Evolutionary conservation across 1,140 invertebrate species (phyloP).

Genomic region (Brachionus manjavacas): DNA sequence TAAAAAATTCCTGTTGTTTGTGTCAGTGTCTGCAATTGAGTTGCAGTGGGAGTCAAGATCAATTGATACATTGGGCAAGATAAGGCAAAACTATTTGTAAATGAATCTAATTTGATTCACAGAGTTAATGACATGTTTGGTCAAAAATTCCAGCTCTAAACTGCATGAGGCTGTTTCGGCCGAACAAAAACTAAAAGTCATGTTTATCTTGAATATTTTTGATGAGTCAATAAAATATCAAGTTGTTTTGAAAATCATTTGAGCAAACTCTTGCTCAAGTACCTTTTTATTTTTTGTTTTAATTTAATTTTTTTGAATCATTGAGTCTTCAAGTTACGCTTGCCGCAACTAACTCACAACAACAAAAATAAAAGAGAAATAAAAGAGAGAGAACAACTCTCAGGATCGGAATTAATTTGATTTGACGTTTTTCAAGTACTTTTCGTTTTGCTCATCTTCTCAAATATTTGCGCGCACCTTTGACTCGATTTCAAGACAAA

Average conservation of each 20-base stretch:
- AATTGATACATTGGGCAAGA: background rate
- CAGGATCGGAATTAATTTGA: background rate
- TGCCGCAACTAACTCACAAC: background rate
- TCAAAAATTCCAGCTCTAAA: background rate
- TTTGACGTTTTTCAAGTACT: conserved; percentile 1
- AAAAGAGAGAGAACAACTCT: background rate
- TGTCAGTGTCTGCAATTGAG: background rate
- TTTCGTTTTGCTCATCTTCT: background rate
- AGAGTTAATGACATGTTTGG: conserved; percentile 26
- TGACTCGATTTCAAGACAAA: conserved; percentile 11
- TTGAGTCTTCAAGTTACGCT: background rate
- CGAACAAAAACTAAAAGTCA: background rate
- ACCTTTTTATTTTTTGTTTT: background rate
- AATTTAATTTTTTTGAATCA: conserved; percentile 36
- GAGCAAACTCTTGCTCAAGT: conserved; percentile 30
- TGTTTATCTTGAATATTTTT: conserved; percentile 27
- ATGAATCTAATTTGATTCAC: background rate
- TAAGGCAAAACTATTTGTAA: background rate
- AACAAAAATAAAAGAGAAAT: no score
- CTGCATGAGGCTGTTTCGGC: background rate
- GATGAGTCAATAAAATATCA: conserved; percentile 16
- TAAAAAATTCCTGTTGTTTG: background rate
- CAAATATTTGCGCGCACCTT: background rate
- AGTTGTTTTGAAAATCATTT: conserved; percentile 34
- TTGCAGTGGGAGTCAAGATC: background rate